A percentile compares a stretch with the other conserved stretches of the same genome.
Evolutionary conservation across 2,888 invertebrate genomes (phyloP).

Genomic region (Drosophila tanythrix): DNA sequence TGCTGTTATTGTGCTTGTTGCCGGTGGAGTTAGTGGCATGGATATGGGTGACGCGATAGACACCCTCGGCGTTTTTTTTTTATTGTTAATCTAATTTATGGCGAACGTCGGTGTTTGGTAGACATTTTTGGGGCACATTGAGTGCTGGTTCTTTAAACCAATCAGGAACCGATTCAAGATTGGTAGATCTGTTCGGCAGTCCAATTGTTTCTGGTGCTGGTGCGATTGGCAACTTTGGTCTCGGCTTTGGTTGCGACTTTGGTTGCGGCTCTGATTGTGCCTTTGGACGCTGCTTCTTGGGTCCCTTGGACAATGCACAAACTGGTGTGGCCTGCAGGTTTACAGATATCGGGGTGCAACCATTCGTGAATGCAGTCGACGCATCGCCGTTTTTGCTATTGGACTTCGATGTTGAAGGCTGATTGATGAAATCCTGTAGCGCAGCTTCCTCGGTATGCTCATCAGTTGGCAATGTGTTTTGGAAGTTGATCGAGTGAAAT

Average conservation of each 20-base stretch:
- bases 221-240: not conserved
- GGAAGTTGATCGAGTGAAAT: too few relatives aligned
- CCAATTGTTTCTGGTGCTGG: not conserved
- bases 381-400: conserved; percentile 7
- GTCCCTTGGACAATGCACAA: not conserved
- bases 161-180: not conserved
- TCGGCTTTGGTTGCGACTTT: not conserved
- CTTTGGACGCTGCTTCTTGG: not conserved
- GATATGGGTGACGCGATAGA: conserved; percentile 43
- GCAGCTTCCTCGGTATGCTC: not conserved
- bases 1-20: conserved; percentile 40
- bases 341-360: not conserved
- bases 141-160: not conserved
- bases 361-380: not conserved
- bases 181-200: not conserved
- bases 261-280: not conserved
- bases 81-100: not conserved
- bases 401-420: not conserved
- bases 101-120: not conserved
- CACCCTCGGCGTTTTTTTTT: too few relatives aligned
- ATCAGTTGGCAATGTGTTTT: too few relatives aligned
- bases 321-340: not conserved
- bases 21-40: conserved; percentile 33
- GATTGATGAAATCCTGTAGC: conserved; percentile 54
- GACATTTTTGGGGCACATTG: not conserved